A percentile compares a stretch with the other conserved stretches of the same genome.
Conservation (phyloP, 2,113 vertebrate species). For the Microcebus jonahi region DNA sequence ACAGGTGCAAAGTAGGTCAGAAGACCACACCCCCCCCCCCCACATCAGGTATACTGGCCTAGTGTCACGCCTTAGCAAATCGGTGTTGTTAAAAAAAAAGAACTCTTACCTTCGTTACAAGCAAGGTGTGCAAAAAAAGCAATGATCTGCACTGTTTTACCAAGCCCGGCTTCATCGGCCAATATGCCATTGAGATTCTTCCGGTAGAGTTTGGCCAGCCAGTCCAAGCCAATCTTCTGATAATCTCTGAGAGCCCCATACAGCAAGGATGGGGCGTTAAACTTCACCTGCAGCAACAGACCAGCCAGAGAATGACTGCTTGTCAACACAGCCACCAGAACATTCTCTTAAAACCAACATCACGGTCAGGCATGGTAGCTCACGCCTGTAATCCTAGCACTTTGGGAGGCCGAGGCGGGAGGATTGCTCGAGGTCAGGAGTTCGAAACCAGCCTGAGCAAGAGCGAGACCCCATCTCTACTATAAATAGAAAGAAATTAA, state of each 20-base stretch:
- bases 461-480: too few species aligned
- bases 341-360: neutral
- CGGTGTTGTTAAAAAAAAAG: neutral
- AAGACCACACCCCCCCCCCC: neutral
- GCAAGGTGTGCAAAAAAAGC: slow-evolving; percentile 93
- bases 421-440: too few species aligned
- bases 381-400: too few species aligned
- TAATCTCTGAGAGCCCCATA: slow-evolving; percentile 89
- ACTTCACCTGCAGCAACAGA: slow-evolving; percentile 74
- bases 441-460: too few species aligned
- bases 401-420: too few species aligned
- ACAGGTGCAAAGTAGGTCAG: neutral
- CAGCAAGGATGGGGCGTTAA: slow-evolving; percentile 84
- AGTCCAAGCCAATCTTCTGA: slow-evolving; percentile 92
- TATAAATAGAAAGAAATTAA: too few species aligned
- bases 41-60: rapidly evolving
- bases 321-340: neutral
- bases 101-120: slow-evolving; percentile 88
- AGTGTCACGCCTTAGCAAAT: rapidly evolving
- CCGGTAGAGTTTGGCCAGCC: slow-evolving; percentile 90
- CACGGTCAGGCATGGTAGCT: too few species aligned
- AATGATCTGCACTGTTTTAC: slow-evolving; percentile 93
- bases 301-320: neutral
- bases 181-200: slow-evolving; percentile 92
- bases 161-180: slow-evolving; percentile 91